Evolutionary conservation across 2,113 vertebrate species (phyloP).

Genomic region (Myotis davidii): DNA sequence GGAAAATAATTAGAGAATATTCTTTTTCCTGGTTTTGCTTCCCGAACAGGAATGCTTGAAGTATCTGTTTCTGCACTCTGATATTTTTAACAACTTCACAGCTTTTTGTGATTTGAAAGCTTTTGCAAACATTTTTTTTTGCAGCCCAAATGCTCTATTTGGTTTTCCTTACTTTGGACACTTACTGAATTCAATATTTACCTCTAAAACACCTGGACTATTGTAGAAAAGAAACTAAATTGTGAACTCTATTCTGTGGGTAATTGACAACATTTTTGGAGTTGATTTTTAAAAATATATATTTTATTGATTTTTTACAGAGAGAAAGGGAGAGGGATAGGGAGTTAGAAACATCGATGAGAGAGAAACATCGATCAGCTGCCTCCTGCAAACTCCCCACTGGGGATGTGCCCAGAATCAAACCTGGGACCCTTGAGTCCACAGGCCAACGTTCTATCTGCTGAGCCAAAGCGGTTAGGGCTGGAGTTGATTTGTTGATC

Average conservation of each 20-base stretch:
- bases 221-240: constrained; percentile 35
- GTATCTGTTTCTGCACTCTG: constrained; percentile 30
- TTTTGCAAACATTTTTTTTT: constrained; percentile 7
- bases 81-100: constrained; percentile 36
- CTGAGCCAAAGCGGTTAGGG: too few species aligned
- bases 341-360: too few species aligned
- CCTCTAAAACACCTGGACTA: neutral
- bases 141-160: constrained; percentile 1
- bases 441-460: too few species aligned
- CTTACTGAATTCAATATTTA: constrained; percentile 39
- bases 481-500: neutral
- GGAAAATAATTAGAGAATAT: neutral
- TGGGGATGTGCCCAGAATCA: too few species aligned
- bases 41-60: neutral
- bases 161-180: constrained; percentile 30
- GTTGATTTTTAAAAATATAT: neutral
- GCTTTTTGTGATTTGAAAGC: constrained; percentile 41
- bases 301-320: too few species aligned
- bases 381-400: too few species aligned
- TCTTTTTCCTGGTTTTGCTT: constrained; percentile 21
- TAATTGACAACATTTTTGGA: neutral
- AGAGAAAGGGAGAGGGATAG: too few species aligned
- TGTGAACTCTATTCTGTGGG: neutral
- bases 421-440: too few species aligned
- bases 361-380: too few species aligned